These are phyloP conservation scores for Centroberyx gerrardi DNA, from an alignment of 2,797 vertebrate genomes.

Conservation along the genomic window DNA sequence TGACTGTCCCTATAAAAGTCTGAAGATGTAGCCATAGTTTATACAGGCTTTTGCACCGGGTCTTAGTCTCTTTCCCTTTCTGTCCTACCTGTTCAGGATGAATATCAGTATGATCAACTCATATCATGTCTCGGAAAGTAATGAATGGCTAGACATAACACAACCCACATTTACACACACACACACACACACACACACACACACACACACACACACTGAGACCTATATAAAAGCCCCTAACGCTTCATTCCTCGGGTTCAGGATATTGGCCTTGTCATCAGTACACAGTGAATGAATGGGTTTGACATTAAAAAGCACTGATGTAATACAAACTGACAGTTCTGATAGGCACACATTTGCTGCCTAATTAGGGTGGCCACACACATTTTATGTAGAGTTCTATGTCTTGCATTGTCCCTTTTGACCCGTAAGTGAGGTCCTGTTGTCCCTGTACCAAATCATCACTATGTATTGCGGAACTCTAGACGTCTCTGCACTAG, in stretches of 20 bases:
- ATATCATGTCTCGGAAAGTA: constrained; percentile 8
- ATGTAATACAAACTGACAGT: constrained; percentile 52
- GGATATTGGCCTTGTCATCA: constrained; percentile 64
- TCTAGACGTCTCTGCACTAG: background rate
- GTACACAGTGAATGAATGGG: constrained; percentile 54
- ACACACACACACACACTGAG: background rate
- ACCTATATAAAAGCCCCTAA: background rate
- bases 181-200: constrained; percentile 15
- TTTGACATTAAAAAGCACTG: constrained; percentile 67
- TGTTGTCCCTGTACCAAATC: background rate
- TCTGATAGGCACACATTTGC: constrained; percentile 34
- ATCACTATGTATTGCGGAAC: too few species aligned
- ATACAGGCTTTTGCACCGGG: background rate
- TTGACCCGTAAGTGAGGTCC: background rate
- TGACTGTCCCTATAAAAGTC: too few species aligned
- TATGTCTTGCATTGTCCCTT: background rate
- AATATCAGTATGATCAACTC: constrained; percentile 19
- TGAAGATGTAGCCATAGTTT: background rate
- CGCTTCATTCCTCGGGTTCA: constrained; percentile 32
- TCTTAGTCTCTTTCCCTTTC: too few species aligned
- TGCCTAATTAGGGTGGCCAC: constrained; percentile 28
- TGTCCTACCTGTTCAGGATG: constrained; percentile 11
- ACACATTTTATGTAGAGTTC: constrained; percentile 4
- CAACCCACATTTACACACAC: background rate
- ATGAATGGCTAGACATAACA: constrained; percentile 18